These are phyloP conservation scores for Machaerirhynchus nigripectus DNA, from an alignment of 2,113 vertebrate genomes.

Conservation along the genomic window DNA sequence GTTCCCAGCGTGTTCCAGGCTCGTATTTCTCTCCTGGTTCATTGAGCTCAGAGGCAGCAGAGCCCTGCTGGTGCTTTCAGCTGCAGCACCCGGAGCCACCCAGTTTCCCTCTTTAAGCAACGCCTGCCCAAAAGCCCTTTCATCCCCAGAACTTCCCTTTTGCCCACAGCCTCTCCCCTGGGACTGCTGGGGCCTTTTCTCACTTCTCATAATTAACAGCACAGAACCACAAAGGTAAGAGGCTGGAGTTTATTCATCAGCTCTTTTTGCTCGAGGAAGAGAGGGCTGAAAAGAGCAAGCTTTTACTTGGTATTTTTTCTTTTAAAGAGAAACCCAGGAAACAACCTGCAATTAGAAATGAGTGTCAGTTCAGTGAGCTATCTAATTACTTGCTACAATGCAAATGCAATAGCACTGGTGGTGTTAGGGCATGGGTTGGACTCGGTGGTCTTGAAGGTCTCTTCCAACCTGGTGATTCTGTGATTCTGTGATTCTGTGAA, in stretches of 20 bases:
- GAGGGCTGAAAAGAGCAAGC: background rate
- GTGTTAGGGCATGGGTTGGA: too few relatives aligned
- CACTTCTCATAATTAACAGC: background rate
- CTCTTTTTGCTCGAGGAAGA: background rate
- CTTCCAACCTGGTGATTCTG: too few relatives aligned
- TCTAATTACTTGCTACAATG: background rate
- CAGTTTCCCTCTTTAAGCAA: background rate
- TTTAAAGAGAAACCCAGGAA: background rate
- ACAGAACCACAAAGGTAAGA: background rate
- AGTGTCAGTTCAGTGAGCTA: background rate
- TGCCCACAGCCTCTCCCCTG: background rate
- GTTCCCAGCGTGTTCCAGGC: background rate
- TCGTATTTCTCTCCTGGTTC: background rate
- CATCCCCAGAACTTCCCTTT: background rate
- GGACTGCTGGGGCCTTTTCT: background rate
- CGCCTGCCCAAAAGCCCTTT: background rate
- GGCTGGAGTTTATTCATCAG: background rate
- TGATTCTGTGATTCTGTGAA: too few relatives aligned
- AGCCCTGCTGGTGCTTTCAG: background rate
- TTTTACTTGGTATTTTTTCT: too few relatives aligned
- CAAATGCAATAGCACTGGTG: background rate
- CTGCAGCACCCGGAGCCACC: background rate
- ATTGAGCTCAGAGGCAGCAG: background rate
- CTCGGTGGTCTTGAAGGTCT: too few relatives aligned
- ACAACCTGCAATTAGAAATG: background rate